Conservation (phyloP, 1,140 invertebrate species). For the Agraylea sexmaculata region DNA sequence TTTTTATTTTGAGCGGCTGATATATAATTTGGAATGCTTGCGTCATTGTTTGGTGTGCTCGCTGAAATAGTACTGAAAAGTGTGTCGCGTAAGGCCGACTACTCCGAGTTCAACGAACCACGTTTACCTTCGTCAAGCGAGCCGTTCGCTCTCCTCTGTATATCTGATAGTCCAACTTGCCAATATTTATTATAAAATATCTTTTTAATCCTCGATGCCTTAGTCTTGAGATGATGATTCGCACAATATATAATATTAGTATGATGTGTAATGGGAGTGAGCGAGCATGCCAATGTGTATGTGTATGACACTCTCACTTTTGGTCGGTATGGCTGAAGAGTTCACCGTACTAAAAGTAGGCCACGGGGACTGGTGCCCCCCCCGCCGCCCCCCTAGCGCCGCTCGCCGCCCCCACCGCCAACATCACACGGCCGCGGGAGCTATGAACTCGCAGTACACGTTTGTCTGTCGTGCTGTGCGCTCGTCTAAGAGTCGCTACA, state of each 20-base stretch:
- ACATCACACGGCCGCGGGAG: constrained; percentile 16
- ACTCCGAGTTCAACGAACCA: constrained; percentile 12
- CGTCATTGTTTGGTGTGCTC: too few relatives aligned
- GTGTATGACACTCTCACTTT: constrained; percentile 45
- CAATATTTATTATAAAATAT: too few relatives aligned
- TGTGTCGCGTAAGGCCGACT: not conserved
- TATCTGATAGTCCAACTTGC: too few relatives aligned
- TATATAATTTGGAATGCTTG: too few relatives aligned
- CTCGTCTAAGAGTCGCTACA: too few relatives aligned
- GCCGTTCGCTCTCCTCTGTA: not conserved
- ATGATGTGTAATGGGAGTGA: too few relatives aligned
- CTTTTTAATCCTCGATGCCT: too few relatives aligned
- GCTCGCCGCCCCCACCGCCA: constrained; percentile 23
- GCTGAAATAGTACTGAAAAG: too few relatives aligned
- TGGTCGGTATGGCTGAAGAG: constrained; percentile 39
- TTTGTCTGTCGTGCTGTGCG: constrained; percentile 24
- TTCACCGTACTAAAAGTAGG: constrained; percentile 52
- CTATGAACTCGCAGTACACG: constrained; percentile 26
- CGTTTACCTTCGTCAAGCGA: constrained; percentile 10
- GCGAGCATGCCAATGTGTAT: constrained; percentile 22
- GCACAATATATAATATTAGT: too few relatives aligned
- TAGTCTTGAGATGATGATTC: too few relatives aligned
- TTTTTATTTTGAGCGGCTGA: too few relatives aligned
- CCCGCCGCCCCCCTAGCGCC: constrained; percentile 35
- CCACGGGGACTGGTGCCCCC: constrained; percentile 46